Evolutionary conservation across 2,888 invertebrate genomes (phyloP).

Genomic region (Sturmia bella): DNA sequence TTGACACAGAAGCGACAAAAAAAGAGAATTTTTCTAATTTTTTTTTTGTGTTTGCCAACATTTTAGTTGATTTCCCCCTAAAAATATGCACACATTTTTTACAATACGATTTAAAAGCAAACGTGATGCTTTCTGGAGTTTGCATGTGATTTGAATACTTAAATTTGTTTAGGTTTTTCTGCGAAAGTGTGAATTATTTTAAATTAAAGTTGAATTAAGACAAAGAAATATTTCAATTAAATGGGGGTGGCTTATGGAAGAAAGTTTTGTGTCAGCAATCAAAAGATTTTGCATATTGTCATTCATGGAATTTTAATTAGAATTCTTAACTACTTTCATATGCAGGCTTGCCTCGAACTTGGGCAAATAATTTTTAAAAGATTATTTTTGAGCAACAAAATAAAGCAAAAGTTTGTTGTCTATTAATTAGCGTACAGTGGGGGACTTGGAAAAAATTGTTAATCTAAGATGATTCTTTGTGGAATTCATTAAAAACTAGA

Average conservation of each 20-base stretch:
- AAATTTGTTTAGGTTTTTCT: neutral
- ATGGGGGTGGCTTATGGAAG: neutral
- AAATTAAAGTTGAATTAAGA: slow-evolving; percentile 27
- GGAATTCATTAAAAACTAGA: no score
- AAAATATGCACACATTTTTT: slow-evolving; percentile 13
- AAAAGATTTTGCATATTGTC: neutral
- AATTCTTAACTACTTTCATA: neutral
- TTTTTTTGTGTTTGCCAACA: slow-evolving; percentile 45
- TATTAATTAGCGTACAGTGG: no score
- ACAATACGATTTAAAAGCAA: slow-evolving; percentile 16
- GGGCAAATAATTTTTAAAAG: no score
- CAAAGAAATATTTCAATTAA: slow-evolving; percentile 22
- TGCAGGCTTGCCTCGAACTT: no score
- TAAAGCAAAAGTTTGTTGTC: no score
- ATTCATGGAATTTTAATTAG: slow-evolving; percentile 17
- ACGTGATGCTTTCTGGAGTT: slow-evolving; percentile 29
- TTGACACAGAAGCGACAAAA: neutral
- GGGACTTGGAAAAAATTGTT: no score
- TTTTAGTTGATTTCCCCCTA: slow-evolving; percentile 40
- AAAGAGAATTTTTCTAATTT: slow-evolving; percentile 10
- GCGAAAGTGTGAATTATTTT: slow-evolving; percentile 10
- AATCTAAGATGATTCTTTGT: no score
- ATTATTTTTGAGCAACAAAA: no score
- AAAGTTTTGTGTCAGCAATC: neutral
- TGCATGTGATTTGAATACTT: slow-evolving; percentile 30